Percentiles rank a stretch among this genome's conserved stretches.
These are phyloP conservation scores for Cynodonichthys magdalenae DNA, from an alignment of 2,797 vertebrate species.

Conservation along the genomic window DNA sequence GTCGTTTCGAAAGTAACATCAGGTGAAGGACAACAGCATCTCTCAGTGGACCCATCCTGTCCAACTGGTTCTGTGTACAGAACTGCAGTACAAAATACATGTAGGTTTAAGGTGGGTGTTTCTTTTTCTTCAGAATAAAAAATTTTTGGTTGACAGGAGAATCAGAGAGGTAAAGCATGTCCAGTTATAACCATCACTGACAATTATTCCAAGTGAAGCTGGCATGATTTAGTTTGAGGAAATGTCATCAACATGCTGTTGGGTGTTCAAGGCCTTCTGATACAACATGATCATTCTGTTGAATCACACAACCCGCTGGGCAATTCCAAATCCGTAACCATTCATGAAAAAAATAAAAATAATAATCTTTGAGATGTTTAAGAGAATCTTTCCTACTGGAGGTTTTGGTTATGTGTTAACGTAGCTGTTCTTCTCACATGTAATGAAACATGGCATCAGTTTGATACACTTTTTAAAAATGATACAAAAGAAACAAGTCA, in stretches of 20 bases:
- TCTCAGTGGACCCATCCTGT: background rate
- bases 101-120: too few relatives aligned
- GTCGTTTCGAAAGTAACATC: background rate
- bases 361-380: background rate
- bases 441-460: too few relatives aligned
- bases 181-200: conserved; percentile 15
- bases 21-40: conserved; percentile 15
- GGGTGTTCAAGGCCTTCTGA: conserved; percentile 48
- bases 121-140: background rate
- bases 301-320: conserved; percentile 60
- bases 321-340: conserved; percentile 40
- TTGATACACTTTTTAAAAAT: too few relatives aligned
- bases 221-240: conserved; percentile 25
- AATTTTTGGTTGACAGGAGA: background rate
- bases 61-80: background rate
- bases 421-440: too few relatives aligned
- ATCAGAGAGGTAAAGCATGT: background rate
- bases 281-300: conserved; percentile 53
- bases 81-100: background rate
- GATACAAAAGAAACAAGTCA: too few relatives aligned
- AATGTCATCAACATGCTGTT: conserved; percentile 51
- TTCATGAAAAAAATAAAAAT: conserved; percentile 23
- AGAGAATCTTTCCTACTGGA: background rate
- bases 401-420: too few relatives aligned
- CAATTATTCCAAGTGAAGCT: conserved; percentile 19